Percentiles rank a stretch among this genome's conserved stretches.
phyloP scores from a whole-genome alignment of 1,140 invertebrate genomes.

The Tetramorium parvispinum region DNA sequence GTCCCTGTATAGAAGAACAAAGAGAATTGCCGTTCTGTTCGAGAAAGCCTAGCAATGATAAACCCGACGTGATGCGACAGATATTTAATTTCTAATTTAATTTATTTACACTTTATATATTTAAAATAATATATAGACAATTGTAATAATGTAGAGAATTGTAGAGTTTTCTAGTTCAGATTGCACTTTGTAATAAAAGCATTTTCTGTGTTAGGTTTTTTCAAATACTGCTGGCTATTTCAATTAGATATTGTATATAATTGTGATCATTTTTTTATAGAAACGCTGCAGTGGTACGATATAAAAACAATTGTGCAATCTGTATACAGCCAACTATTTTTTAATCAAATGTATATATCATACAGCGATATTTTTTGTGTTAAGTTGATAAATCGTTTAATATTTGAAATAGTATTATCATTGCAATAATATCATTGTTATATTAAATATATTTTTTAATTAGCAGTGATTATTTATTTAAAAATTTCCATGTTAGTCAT shows the following conservation, averaged over 20 bases:
- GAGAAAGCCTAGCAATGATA: constrained; percentile 70
- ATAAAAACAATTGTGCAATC: neutral
- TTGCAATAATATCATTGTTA: constrained; percentile 21
- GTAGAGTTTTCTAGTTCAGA: neutral
- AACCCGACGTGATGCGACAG: constrained; percentile 74
- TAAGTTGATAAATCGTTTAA: neutral
- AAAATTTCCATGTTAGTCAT: neutral
- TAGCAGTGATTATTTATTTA: neutral
- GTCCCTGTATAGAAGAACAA: constrained; percentile 76
- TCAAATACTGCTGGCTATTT: neutral
- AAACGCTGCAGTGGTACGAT: neutral
- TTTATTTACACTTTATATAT: constrained; percentile 2
- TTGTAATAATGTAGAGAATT: neutral
- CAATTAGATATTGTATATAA: neutral
- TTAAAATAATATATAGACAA: neutral
- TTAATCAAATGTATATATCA: neutral
- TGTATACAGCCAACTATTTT: neutral
- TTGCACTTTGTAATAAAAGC: neutral
- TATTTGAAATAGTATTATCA: constrained; percentile 8
- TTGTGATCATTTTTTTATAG: constrained; percentile 4
- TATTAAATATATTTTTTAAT: constrained; percentile 39
- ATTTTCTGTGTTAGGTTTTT: neutral
- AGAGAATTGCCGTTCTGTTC: constrained; percentile 73
- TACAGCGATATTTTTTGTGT: neutral
- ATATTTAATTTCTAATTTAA: constrained; percentile 67